Percentiles rank a stretch among this genome's conserved stretches.
Conservation (phyloP, 2,888 invertebrate species). For the Pyralis farinalis region DNA sequence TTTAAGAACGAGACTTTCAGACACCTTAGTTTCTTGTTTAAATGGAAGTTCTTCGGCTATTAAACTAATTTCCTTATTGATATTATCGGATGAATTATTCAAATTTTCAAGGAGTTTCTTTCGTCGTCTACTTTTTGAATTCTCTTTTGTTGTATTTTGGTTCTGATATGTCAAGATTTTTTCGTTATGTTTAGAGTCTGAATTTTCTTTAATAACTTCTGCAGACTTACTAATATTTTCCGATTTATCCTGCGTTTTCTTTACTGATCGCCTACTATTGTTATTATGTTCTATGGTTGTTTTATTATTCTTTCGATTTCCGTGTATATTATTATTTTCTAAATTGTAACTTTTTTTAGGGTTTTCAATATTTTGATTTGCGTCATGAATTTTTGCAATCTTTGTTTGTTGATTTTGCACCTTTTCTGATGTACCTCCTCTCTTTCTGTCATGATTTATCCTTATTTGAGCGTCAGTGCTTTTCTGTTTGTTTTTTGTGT, state of each 20-base stretch:
- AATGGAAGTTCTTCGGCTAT: background rate
- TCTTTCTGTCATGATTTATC: no score
- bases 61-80: conserved; percentile 5
- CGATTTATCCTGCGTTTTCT: background rate
- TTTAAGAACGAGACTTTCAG: background rate
- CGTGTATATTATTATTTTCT: background rate
- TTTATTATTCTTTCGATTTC: background rate
- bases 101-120: background rate
- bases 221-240: background rate
- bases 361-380: background rate
- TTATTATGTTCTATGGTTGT: background rate
- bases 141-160: background rate
- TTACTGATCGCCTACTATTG: background rate
- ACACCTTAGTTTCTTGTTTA: background rate
- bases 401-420: background rate
- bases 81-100: background rate
- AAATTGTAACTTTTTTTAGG: background rate
- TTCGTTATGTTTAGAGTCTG: background rate
- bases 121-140: background rate
- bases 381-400: background rate
- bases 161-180: background rate
- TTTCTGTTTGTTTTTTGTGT: background rate
- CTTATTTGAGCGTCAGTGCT: background rate
- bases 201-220: background rate
- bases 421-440: background rate